These are phyloP conservation scores for Notechis scutatus DNA, from an alignment of 2,113 vertebrate species.

Conservation along the genomic window DNA sequence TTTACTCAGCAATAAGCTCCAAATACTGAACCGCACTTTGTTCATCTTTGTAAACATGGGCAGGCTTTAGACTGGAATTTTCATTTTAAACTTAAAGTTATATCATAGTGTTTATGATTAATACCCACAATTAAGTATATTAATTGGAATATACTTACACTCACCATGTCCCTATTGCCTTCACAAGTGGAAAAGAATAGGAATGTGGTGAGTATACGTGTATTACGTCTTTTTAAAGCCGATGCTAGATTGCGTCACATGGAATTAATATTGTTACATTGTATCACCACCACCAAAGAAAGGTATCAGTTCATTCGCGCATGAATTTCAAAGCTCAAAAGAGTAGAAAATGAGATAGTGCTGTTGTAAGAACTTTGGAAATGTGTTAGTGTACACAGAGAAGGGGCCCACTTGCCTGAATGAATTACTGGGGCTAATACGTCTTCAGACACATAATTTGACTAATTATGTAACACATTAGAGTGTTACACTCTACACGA, in stretches of 20 bases:
- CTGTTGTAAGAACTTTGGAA: constrained; percentile 22
- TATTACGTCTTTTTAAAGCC: constrained; percentile 49
- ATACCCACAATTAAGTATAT: not conserved
- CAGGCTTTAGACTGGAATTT: not conserved
- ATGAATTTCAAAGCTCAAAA: constrained; percentile 29
- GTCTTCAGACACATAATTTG: not conserved
- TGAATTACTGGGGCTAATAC: not conserved
- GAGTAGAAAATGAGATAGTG: constrained; percentile 31
- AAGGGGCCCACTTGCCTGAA: not conserved
- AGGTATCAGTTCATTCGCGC: constrained; percentile 28
- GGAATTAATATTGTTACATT: constrained; percentile 43
- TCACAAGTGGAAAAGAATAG: not conserved
- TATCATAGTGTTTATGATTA: not conserved
- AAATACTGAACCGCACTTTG: constrained; percentile 19
- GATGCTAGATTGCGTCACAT: constrained; percentile 18
- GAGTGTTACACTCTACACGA: not conserved
- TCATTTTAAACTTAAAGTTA: not conserved
- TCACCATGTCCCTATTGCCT: not conserved
- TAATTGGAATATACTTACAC: not conserved
- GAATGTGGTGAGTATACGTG: constrained; percentile 29
- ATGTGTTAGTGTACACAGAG: not conserved
- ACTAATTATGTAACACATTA: constrained; percentile 8
- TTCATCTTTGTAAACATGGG: not conserved
- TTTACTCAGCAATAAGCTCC: not conserved
- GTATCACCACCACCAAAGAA: constrained; percentile 12